Conservation (phyloP, 2,888 invertebrate genomes). For the Cremastobaeus sp. region DNA sequence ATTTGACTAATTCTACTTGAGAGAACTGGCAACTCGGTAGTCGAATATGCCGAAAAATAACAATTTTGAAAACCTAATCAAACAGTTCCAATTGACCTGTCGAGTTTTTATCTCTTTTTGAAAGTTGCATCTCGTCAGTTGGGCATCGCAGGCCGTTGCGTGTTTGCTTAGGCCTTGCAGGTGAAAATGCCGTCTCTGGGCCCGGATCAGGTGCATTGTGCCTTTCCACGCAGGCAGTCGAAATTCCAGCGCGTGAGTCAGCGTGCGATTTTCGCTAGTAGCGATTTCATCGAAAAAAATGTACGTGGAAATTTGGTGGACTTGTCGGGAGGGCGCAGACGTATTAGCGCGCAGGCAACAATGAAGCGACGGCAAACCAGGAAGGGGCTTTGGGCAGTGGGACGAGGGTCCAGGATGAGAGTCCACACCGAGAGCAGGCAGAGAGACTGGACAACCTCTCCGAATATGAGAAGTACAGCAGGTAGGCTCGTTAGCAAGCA, state of each 20-base stretch:
- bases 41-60: no score
- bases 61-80: no score
- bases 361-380: constrained; percentile 19
- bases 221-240: background rate
- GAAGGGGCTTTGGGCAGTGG: constrained; percentile 44
- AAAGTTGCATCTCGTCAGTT: background rate
- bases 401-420: constrained; percentile 62
- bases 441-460: constrained; percentile 40
- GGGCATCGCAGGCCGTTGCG: background rate
- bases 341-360: constrained; percentile 41
- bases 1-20: no score
- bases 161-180: constrained; percentile 21
- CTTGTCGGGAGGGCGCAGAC: constrained; percentile 67
- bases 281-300: constrained; percentile 69
- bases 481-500: constrained; percentile 76
- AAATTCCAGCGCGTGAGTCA: background rate
- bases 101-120: background rate
- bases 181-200: constrained; percentile 6
- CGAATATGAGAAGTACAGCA: constrained; percentile 76
- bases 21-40: no score
- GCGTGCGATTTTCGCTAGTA: background rate
- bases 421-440: constrained; percentile 41
- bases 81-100: no score
- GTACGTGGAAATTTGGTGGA: constrained; percentile 74
- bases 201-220: constrained; percentile 25